Conservation (phyloP, 2,888 invertebrate genomes). For the Agonopterix heracliana region DNA sequence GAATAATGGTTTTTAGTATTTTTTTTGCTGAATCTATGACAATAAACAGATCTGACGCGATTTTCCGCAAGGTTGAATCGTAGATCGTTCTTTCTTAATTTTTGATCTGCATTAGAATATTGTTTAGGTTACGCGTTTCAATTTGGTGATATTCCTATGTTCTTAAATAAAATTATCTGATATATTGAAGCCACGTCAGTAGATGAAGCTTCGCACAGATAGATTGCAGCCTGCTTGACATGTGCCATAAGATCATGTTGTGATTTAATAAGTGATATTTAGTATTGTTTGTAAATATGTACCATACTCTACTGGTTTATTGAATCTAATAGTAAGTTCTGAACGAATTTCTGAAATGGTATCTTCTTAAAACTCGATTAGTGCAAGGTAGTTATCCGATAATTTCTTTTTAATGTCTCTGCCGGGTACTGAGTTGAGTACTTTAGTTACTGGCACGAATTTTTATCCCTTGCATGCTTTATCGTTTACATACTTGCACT, state of each 20-base stretch:
- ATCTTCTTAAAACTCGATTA: slow-evolving; percentile 37
- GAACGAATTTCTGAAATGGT: slow-evolving; percentile 38
- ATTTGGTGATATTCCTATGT: slow-evolving; percentile 64
- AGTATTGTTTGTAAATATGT: slow-evolving; percentile 75
- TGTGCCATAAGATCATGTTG: slow-evolving; percentile 75
- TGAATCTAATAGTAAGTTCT: slow-evolving; percentile 56
- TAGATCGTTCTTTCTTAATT: slow-evolving; percentile 40
- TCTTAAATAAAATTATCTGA: slow-evolving; percentile 28
- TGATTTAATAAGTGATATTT: slow-evolving; percentile 75
- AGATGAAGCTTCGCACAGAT: slow-evolving; percentile 20
- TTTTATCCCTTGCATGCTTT: slow-evolving; percentile 8
- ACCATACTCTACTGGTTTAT: slow-evolving; percentile 61
- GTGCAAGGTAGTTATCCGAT: slow-evolving; percentile 27
- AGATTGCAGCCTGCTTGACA: slow-evolving; percentile 54
- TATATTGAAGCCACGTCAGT: slow-evolving; percentile 65
- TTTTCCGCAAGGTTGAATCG: slow-evolving; percentile 26
- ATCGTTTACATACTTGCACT: slow-evolving; percentile 27
- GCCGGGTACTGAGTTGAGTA: no score
- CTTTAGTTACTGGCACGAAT: background rate
- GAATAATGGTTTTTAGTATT: slow-evolving; percentile 71
- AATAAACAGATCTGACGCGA: slow-evolving; percentile 78
- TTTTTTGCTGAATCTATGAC: slow-evolving; percentile 74
- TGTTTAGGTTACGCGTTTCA: slow-evolving; percentile 46
- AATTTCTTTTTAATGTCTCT: slow-evolving; percentile 4
- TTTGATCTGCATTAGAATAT: slow-evolving; percentile 65